These are phyloP conservation scores for Cephus rjabovi DNA, from an alignment of 2,888 invertebrate genomes.

Conservation along the genomic window DNA sequence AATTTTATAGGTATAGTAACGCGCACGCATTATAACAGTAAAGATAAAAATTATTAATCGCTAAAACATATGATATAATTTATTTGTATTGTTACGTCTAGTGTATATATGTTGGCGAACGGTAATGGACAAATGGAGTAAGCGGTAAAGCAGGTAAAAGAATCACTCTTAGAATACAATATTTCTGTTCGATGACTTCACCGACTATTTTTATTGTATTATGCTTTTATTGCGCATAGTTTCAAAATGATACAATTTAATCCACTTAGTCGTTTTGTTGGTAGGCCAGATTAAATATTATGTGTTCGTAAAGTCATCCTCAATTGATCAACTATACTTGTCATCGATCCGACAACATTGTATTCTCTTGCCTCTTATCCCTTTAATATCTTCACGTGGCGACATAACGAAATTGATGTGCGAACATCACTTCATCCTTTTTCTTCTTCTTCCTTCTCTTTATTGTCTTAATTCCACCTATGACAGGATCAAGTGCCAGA, in stretches of 20 bases:
- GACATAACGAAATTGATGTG: background rate
- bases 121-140: too few relatives aligned
- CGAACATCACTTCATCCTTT: too few relatives aligned
- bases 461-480: too few relatives aligned
- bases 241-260: background rate
- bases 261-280: background rate
- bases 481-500: background rate
- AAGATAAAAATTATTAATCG: background rate
- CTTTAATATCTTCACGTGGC: background rate
- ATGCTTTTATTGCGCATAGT: background rate
- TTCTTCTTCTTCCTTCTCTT: too few relatives aligned
- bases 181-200: background rate
- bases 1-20: background rate
- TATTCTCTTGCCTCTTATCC: background rate
- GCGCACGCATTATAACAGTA: background rate
- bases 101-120: too few relatives aligned
- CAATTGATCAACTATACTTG: background rate
- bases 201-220: background rate
- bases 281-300: background rate
- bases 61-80: background rate
- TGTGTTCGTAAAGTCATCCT: background rate
- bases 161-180: background rate
- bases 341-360: background rate
- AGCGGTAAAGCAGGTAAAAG: background rate
- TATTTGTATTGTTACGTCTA: background rate